These are phyloP conservation scores for Mesitornis unicolor DNA, from an alignment of 2,113 vertebrate species.

Conservation along the genomic window DNA sequence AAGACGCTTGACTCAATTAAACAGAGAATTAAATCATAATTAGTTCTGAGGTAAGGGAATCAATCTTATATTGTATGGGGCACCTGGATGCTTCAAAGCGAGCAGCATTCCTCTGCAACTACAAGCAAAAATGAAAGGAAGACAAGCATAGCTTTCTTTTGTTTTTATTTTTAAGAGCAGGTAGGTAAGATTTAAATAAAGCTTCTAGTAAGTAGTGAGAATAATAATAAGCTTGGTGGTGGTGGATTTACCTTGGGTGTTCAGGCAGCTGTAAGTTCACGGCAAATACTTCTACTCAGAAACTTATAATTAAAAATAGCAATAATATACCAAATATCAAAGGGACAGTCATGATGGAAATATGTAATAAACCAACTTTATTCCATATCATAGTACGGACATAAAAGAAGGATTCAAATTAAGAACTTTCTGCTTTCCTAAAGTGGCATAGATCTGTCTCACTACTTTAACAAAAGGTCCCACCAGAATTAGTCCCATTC, in stretches of 20 bases:
- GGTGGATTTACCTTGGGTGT: not conserved
- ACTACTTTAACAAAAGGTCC: not conserved
- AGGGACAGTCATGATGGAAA: not conserved
- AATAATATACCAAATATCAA: not conserved
- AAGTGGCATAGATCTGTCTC: not conserved
- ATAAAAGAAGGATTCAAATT: not conserved
- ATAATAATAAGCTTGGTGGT: not conserved
- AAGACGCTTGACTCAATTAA: conserved; percentile 59
- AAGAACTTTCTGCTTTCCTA: not conserved
- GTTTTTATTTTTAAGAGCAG: not conserved
- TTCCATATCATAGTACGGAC: not conserved
- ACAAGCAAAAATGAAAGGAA: not conserved
- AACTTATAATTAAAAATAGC: not conserved
- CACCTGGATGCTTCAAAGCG: not conserved
- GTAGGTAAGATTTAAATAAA: not conserved
- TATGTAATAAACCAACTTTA: not conserved
- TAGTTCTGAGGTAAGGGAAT: conserved; percentile 30
- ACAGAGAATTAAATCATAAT: conserved; percentile 62
- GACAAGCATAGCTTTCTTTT: not conserved
- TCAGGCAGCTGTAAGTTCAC: not conserved
- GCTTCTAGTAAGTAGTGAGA: not conserved
- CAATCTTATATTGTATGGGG: not conserved
- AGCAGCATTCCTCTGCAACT: not conserved
- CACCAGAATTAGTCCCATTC: not conserved
- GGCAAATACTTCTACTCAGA: not conserved